Base-by-base conservation (phyloP, 2,797 vertebrate genomes). In the Euthynnus affinis region DNA sequence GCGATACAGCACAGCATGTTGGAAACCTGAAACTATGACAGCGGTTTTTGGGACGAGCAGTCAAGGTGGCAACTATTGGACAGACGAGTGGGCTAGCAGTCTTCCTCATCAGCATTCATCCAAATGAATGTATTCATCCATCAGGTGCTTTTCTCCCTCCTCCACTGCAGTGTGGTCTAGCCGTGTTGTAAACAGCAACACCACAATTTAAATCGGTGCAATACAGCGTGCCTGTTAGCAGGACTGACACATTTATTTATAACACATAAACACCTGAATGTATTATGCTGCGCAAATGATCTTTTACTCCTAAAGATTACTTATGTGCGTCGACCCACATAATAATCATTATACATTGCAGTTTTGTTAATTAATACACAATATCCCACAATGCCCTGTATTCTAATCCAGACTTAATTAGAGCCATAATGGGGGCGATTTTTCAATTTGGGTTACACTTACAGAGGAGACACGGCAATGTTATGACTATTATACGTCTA, bases 91-190 rank as follows among this genome's bases (percentile, higher is more conserved):
- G 70, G 79, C 87, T 37, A 7, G 70, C 69, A 82, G 74, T 72
- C 63, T 60, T 69, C 78, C 84, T 89, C 80, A 88, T 88, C 82
- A 88, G 85, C 81, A 86, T 90, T 86, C 83, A 75, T 56, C 71
- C 63, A 80, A 71, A 70, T 80, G 69, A 83, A 87, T 70, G 74
- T 48, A 63, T 74, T 85, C 86, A 87, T 91, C 87, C 80, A 89
- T 87, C 84, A 90, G 83, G 85, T 84, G 84, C 83, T 80, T 82
- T 76, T 81, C 88, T 67, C 80, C 5, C 27, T 29, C 70, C 83
- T 74, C 46, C 29, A 37, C 78, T 70, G 76, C 71, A 75, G 44
- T 79, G 73, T 85, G 76, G 78, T 80, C 81, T 71, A 65, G 49
- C 74, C 69, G 61, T 37, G 79, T 76, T 84, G 86, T 87, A 76